A percentile compares a stretch with the other conserved stretches of the same genome.
Conservation (phyloP, 2,888 invertebrate species). For the Microchrysa polita region DNA sequence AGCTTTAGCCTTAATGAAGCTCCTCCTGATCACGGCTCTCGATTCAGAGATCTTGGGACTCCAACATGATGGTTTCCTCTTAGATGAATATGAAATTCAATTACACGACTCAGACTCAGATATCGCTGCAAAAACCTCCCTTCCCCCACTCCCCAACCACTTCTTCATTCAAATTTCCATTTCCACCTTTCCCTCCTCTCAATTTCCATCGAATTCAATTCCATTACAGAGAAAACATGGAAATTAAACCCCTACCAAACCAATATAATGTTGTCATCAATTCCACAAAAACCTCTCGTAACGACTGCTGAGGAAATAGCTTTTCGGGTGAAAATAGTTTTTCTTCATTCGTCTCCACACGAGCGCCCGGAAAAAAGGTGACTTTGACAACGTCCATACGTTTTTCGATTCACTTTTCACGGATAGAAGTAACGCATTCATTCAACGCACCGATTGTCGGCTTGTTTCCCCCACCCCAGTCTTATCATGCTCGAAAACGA, state of each 20-base stretch:
- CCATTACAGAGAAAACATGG: constrained; percentile 41
- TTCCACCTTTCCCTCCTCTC: constrained; percentile 3
- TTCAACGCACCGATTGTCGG: not conserved
- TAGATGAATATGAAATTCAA: too few relatives aligned
- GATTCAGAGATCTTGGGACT: too few relatives aligned
- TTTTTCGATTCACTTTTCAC: not conserved
- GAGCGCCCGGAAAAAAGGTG: too few relatives aligned
- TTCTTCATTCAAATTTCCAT: constrained; percentile 8
- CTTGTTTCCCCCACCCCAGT: not conserved
- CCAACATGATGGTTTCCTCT: too few relatives aligned
- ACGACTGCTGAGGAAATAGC: not conserved
- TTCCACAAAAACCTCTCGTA: too few relatives aligned
- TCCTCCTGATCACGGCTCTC: too few relatives aligned
- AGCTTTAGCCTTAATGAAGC: too few relatives aligned
- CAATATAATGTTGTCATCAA: not conserved
- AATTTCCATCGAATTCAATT: constrained; percentile 38
- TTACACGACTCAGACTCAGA: too few relatives aligned
- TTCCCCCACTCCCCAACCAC: too few relatives aligned
- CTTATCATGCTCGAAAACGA: not conserved
- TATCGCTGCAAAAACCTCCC: too few relatives aligned
- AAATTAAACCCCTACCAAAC: constrained; percentile 34
- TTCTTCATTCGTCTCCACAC: not conserved
- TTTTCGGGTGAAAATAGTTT: not conserved
- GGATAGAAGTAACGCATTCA: constrained; percentile 10
- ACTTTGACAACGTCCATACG: not conserved